Evolutionary conservation across 2,113 vertebrate genomes (phyloP).

Genomic region (Calyptommatus sinebrachiatus): DNA sequence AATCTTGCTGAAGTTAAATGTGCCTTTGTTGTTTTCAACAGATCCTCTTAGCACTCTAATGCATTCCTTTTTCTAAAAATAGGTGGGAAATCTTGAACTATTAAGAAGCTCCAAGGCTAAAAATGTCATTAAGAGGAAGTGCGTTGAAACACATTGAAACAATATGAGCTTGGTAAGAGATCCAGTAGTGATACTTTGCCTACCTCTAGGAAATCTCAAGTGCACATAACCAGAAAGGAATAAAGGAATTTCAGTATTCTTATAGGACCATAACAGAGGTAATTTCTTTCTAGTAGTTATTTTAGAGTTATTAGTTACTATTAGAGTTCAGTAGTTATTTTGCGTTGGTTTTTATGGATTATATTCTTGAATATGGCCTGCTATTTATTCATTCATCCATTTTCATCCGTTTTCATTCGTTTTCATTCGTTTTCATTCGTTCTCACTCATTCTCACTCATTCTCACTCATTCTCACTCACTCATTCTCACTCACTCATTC

Average conservation of each 20-base stretch:
- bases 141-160: slow-evolving; percentile 3
- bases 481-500: no score
- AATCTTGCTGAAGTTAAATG: slow-evolving; percentile 45
- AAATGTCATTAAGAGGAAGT: slow-evolving; percentile 18
- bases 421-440: no score
- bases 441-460: no score
- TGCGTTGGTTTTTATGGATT: no score
- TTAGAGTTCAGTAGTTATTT: no score
- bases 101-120: slow-evolving; percentile 9
- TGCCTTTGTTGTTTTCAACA: slow-evolving; percentile 22
- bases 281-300: neutral
- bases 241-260: neutral
- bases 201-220: slow-evolving; percentile 13
- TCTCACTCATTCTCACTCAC: no score
- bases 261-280: neutral
- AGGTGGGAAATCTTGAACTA: slow-evolving; percentile 49
- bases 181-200: neutral
- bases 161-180: slow-evolving; percentile 8
- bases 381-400: no score
- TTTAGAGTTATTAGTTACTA: no score
- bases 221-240: neutral
- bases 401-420: no score
- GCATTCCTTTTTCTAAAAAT: slow-evolving; percentile 50
- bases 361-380: no score
- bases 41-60: slow-evolving; percentile 26